Conservation (phyloP, 1,140 invertebrate genomes). For the Oryctes rhinoceros region DNA sequence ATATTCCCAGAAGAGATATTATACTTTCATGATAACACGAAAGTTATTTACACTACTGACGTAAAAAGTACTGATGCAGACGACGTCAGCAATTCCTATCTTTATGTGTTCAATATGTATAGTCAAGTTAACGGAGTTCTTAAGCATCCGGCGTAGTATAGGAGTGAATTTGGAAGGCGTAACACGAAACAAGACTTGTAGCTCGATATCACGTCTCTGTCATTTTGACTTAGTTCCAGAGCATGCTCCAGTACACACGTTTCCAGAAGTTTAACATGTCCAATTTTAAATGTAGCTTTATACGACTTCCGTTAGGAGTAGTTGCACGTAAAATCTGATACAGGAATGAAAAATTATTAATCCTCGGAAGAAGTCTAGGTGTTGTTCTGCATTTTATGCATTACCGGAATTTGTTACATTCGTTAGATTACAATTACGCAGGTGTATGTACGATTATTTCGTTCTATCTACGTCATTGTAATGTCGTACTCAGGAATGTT, state of each 20-base stretch:
- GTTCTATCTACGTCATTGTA: too few species aligned
- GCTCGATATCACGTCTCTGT: constrained; percentile 17
- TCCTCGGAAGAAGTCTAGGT: not conserved
- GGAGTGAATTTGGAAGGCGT: constrained; percentile 21
- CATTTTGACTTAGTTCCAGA: constrained; percentile 15
- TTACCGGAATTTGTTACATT: not conserved
- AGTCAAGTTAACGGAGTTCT: not conserved
- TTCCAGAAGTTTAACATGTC: not conserved
- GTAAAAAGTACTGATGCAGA: not conserved
- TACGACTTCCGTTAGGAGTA: not conserved
- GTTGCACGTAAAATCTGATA: not conserved
- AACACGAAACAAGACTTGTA: constrained; percentile 19
- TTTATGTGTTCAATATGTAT: constrained; percentile 26
- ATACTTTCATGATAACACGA: constrained; percentile 5
- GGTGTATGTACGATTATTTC: not conserved
- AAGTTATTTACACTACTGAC: constrained; percentile 9
- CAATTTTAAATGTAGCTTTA: constrained; percentile 20
- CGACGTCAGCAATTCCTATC: constrained; percentile 16
- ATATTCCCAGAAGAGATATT: not conserved
- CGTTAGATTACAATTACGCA: not conserved
- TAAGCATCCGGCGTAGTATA: not conserved
- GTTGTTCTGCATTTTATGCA: not conserved
- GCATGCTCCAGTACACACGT: not conserved
- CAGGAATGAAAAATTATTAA: not conserved
- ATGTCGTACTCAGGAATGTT: too few species aligned